Conservation (phyloP, 1,140 invertebrate genomes). For the Wiebesia pumilae region DNA sequence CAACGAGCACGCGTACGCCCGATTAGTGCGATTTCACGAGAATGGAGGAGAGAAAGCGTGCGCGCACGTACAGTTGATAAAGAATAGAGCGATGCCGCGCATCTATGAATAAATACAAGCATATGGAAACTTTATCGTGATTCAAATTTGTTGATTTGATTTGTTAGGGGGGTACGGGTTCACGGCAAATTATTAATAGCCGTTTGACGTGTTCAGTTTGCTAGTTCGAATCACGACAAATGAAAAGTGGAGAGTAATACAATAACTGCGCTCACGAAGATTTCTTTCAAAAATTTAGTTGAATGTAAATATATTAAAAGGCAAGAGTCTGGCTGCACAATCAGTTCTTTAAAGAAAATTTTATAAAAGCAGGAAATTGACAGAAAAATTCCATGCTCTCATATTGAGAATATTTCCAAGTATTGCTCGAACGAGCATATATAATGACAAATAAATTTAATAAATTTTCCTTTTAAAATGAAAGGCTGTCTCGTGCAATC, state of each 20-base stretch:
- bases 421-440: background rate
- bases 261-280: background rate
- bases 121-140: constrained; percentile 22
- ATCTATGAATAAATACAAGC: background rate
- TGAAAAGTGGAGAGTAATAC: background rate
- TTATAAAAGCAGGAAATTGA: background rate
- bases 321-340: no score
- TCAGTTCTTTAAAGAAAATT: no score
- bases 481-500: no score
- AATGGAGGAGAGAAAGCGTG: background rate
- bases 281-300: background rate
- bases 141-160: constrained; percentile 47
- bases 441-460: background rate
- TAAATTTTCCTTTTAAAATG: background rate
- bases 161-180: background rate
- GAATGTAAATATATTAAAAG: background rate
- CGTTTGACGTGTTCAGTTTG: background rate
- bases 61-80: background rate
- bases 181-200: background rate
- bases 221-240: background rate
- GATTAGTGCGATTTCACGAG: constrained; percentile 39
- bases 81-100: background rate
- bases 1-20: background rate
- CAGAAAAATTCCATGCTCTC: background rate
- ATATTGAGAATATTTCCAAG: background rate